These are phyloP conservation scores for Neogale vison DNA, from an alignment of 2,113 vertebrate genomes.

Conservation along the genomic window DNA sequence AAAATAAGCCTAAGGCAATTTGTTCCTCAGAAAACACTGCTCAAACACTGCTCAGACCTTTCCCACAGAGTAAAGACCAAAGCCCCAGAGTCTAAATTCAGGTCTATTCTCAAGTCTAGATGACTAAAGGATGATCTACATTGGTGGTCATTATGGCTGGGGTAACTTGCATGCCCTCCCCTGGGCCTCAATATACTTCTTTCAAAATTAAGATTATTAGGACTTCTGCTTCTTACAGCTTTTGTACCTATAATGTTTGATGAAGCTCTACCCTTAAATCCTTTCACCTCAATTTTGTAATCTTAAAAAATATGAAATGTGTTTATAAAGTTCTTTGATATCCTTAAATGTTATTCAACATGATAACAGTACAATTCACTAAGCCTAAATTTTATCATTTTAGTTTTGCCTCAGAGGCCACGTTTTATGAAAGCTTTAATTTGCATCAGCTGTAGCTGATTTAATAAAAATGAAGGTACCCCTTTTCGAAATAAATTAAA, in stretches of 20 bases:
- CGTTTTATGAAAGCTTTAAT: constrained; percentile 69
- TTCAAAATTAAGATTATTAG: not conserved
- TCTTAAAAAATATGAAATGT: constrained; percentile 39
- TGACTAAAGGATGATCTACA: not conserved
- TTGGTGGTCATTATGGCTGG: not conserved
- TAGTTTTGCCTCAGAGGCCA: constrained; percentile 63
- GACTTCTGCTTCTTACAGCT: not conserved
- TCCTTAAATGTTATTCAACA: constrained; percentile 54
- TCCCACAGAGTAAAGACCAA: not conserved
- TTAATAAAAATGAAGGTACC: constrained; percentile 64
- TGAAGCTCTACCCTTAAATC: not conserved
- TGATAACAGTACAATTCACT: constrained; percentile 50
- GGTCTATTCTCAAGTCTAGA: not conserved
- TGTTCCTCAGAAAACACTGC: not conserved
- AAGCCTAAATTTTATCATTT: constrained; percentile 62
- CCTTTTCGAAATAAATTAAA: constrained; percentile 62
- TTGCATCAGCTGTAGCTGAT: constrained; percentile 64
- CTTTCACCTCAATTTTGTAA: constrained; percentile 44
- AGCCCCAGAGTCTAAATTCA: not conserved
- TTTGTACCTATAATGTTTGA: not conserved
- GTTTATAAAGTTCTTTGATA: constrained; percentile 53
- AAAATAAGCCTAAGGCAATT: not conserved
- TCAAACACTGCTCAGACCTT: not conserved
- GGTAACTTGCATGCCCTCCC: not conserved
- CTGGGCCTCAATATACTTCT: not conserved